Evolutionary conservation across 2,113 vertebrate genomes (phyloP), one percentile per base, ranked within the genome.

Genomic region (Takifugu bimaculatus): DNA sequence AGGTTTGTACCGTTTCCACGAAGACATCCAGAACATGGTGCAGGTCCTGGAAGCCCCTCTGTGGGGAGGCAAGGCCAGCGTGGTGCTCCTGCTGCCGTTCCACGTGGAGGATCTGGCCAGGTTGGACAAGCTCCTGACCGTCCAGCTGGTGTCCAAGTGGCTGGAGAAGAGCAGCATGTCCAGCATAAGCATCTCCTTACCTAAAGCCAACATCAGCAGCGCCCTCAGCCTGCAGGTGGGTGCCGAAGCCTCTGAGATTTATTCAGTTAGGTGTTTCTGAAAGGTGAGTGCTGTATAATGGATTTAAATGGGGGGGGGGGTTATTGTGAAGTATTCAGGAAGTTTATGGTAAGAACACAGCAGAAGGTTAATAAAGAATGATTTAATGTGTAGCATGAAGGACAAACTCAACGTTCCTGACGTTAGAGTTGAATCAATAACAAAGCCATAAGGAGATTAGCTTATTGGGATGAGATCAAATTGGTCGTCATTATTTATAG

Each of bases 21-120:
- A 88, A 53, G 90, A 89, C 64, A 39, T 83, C 1, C 74, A 69
- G 62, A 88, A 88, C 73, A 89, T 89, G 89, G 82, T 90, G 48
- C 87, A 85, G 79, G 72, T 89, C 43, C 50, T 90, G 59, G 86
- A 90, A 77, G 55, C 28, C 13, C 75, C 75, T 3, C 78, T 89
- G 12, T 86, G 75, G 72, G 79, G 65, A 4, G 82, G 83, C 13
- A 63, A 72, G 52, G 83, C 80, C 72, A 85, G 85, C 57, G 2
- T 88, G 52, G 54, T 88, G 60, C 65, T 89, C 52, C 83, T 90
- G 60, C 53, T 91, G 72, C 88, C 88, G 52, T 88, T 90, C 57
- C 88, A 88, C 2, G 82, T 90, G 9, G 82, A 89, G 72, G 51
- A 51, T 32, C 83, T 90, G 74, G 42, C 50, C 2, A 50, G 87